Conservation (phyloP, 2,888 invertebrate species). For the Stramonita haemastoma region DNA sequence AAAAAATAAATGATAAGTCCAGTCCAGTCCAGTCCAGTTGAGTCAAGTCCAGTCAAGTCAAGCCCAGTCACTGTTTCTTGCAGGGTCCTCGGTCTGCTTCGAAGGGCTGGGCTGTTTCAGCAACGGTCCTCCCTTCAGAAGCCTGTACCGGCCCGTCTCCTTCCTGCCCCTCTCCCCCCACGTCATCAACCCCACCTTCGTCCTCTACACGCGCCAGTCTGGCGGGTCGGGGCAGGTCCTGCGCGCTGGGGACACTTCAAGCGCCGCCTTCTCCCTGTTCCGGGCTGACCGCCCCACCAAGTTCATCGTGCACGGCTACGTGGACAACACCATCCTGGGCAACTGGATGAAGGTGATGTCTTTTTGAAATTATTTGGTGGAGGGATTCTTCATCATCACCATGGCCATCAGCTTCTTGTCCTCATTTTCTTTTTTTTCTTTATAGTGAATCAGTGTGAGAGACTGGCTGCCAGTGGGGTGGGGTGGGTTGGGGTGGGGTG, state of each 20-base stretch:
- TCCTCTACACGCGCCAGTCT: constrained; percentile 50
- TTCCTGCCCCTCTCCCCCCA: constrained; percentile 54
- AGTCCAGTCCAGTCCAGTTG: too few relatives aligned
- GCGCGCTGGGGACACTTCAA: constrained; percentile 52
- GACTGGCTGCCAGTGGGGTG: too few relatives aligned
- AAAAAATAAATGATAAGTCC: too few relatives aligned
- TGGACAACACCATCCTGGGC: constrained; percentile 43
- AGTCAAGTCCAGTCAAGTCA: too few relatives aligned
- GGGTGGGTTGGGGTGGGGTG: too few relatives aligned
- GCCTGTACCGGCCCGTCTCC: constrained; percentile 83
- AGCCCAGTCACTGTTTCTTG: neutral
- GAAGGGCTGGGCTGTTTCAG: constrained; percentile 94
- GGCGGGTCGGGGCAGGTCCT: constrained; percentile 49
- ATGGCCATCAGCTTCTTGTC: too few relatives aligned
- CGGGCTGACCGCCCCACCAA: constrained; percentile 89
- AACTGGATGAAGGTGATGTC: constrained; percentile 61
- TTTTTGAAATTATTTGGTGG: neutral
- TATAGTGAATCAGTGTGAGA: too few relatives aligned
- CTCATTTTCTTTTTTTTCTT: too few relatives aligned
- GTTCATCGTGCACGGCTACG: constrained; percentile 93
- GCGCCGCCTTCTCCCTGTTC: constrained; percentile 83
- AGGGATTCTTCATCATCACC: too few relatives aligned
- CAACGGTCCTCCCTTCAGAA: constrained; percentile 82
- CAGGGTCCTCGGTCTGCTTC: constrained; percentile 84
- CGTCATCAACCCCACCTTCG: constrained; percentile 51